A percentile compares a stretch with the other conserved stretches of the same genome.
These are phyloP conservation scores for Sialis lutaria DNA, from an alignment of 2,888 invertebrate genomes.

Conservation along the genomic window DNA sequence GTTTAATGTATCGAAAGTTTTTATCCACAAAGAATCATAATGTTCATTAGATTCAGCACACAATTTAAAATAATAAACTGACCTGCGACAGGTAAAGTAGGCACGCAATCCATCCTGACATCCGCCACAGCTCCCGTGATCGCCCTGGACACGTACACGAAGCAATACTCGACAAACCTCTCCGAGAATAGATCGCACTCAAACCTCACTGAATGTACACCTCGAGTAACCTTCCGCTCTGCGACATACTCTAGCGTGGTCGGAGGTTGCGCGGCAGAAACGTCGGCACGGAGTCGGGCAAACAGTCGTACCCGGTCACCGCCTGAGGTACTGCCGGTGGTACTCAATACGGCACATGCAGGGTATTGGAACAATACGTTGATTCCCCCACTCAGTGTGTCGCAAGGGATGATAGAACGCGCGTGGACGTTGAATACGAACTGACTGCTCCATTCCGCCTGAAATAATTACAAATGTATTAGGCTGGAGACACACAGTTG, in stretches of 20 bases:
- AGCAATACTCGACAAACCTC: constrained; percentile 71
- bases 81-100: constrained; percentile 68
- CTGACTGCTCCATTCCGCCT: constrained; percentile 73
- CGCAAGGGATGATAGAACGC: constrained; percentile 68
- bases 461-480: constrained; percentile 10
- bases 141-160: constrained; percentile 73
- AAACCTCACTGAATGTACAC: constrained; percentile 59
- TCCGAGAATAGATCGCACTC: constrained; percentile 72
- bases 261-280: constrained; percentile 47
- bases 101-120: constrained; percentile 69
- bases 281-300: constrained; percentile 52
- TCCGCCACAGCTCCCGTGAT: constrained; percentile 72
- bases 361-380: constrained; percentile 73
- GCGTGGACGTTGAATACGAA: constrained; percentile 75
- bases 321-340: too few species aligned
- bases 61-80: constrained; percentile 14
- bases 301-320: constrained; percentile 68
- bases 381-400: constrained; percentile 48
- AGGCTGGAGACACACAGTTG: too few species aligned
- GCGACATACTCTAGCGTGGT: constrained; percentile 44
- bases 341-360: constrained; percentile 53
- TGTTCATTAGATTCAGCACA: too few species aligned
- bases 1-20: too few species aligned
- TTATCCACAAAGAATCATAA: too few species aligned
- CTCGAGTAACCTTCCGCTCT: constrained; percentile 45